phyloP scores from a whole-genome alignment of 2,888 invertebrate genomes.

The Gymnosoma rotundatum region DNA sequence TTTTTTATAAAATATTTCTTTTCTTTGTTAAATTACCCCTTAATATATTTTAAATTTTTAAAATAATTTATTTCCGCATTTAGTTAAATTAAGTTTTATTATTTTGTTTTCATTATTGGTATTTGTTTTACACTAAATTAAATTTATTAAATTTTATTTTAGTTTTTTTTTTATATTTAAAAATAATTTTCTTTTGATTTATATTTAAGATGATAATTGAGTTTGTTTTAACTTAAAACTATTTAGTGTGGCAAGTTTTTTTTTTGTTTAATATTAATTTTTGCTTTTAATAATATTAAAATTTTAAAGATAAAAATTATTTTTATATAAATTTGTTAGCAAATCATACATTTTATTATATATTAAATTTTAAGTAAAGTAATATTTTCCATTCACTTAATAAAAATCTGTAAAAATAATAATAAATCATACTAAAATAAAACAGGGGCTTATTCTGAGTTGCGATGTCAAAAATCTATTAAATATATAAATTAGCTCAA shows the following conservation, averaged over 20 bases:
- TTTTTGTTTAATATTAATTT: neutral
- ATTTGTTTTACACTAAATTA: constrained; percentile 51
- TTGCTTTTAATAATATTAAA: neutral
- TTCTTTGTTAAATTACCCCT: constrained; percentile 5
- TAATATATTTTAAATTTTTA: constrained; percentile 40
- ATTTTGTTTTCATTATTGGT: constrained; percentile 27
- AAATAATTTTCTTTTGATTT: constrained; percentile 37
- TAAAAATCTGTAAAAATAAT: too few species aligned
- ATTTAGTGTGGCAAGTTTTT: constrained; percentile 32
- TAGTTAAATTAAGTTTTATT: too few species aligned
- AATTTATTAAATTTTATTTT: constrained; percentile 47
- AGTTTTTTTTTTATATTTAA: constrained; percentile 46
- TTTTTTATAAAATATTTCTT: too few species aligned
- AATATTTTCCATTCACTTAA: too few species aligned
- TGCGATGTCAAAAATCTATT: too few species aligned
- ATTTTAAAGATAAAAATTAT: too few species aligned
- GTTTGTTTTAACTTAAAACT: constrained; percentile 46
- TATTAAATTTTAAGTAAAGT: too few species aligned
- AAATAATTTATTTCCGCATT: constrained; percentile 48
- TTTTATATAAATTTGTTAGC: too few species aligned
- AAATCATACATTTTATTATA: too few species aligned
- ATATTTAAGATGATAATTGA: constrained; percentile 54
- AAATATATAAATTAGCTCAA: too few species aligned
- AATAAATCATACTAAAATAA: too few species aligned
- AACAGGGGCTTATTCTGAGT: too few species aligned